phyloP scores from a whole-genome alignment of 2,113 vertebrate genomes.

The Todiramphus saurophagus region DNA sequence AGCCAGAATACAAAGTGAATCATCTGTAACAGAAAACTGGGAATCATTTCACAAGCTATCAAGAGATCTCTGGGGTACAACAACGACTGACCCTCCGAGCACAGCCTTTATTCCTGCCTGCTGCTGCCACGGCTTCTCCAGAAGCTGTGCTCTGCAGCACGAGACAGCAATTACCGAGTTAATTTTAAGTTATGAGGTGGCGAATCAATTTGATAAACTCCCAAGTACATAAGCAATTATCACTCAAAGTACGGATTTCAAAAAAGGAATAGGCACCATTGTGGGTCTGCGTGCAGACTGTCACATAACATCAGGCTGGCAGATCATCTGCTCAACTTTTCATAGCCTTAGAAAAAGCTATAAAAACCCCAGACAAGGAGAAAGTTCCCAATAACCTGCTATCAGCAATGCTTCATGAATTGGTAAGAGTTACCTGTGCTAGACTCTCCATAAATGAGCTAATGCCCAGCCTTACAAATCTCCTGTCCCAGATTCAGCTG shows the following conservation, averaged over 20 bases:
- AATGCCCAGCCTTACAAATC: background rate
- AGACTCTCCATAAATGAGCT: background rate
- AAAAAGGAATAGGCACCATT: background rate
- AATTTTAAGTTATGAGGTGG: background rate
- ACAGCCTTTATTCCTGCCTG: background rate
- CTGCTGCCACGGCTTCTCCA: background rate
- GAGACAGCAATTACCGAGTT: background rate
- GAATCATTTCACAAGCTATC: slow-evolving; percentile 15
- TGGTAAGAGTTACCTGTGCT: background rate
- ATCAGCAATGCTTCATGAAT: background rate
- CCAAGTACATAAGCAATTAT: background rate
- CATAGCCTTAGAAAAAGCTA: background rate
- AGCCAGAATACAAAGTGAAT: background rate
- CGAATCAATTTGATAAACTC: background rate
- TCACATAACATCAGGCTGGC: background rate
- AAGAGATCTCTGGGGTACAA: background rate
- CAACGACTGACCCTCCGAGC: background rate
- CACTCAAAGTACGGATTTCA: background rate
- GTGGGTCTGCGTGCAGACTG: background rate
- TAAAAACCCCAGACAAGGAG: background rate
- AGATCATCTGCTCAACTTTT: background rate
- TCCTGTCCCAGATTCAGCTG: background rate
- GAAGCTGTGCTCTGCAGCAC: background rate
- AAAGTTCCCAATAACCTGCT: background rate
- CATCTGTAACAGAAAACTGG: slow-evolving; percentile 12